Percentiles rank a stretch among this genome's conserved stretches.
Evolutionary conservation across 2,888 invertebrate genomes (phyloP).

Genomic region (Neocrepidodera transversa): DNA sequence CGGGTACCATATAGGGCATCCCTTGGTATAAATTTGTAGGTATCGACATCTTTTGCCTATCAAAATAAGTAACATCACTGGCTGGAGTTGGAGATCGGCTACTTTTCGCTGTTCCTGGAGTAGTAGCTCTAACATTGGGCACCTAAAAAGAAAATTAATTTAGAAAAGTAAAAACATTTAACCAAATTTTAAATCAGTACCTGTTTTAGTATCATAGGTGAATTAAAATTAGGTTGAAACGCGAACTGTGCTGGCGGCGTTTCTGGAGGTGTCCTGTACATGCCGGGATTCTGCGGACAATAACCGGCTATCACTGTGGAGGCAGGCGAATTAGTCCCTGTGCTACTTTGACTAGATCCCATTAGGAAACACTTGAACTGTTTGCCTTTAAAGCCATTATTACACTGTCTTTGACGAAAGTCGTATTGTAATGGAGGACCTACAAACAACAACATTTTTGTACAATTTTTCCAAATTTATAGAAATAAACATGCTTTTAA

Average conservation of each 20-base stretch:
- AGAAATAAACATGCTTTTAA: too few relatives aligned
- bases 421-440: conserved; percentile 26
- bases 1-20: conserved; percentile 56
- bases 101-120: conserved; percentile 51
- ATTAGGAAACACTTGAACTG: conserved; percentile 44
- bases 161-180: not conserved
- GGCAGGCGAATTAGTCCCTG: conserved; percentile 59
- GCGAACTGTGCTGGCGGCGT: conserved; percentile 55
- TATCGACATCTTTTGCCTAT: conserved; percentile 53
- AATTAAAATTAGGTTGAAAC: conserved; percentile 48
- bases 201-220: conserved; percentile 55
- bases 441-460: too few relatives aligned
- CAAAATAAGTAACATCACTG: conserved; percentile 52
- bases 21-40: conserved; percentile 56
- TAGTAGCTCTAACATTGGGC: conserved; percentile 32
- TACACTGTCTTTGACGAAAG: conserved; percentile 25
- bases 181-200: conserved; percentile 39
- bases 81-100: conserved; percentile 60
- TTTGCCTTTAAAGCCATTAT: conserved; percentile 29
- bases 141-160: conserved; percentile 30
- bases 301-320: conserved; percentile 56
- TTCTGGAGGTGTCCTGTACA: conserved; percentile 56
- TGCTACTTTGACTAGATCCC: conserved; percentile 57
- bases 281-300: conserved; percentile 49
- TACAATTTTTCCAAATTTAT: too few relatives aligned